These are phyloP conservation scores for Pedicia rivosa DNA, from an alignment of 2,888 invertebrate species.

Conservation along the genomic window DNA sequence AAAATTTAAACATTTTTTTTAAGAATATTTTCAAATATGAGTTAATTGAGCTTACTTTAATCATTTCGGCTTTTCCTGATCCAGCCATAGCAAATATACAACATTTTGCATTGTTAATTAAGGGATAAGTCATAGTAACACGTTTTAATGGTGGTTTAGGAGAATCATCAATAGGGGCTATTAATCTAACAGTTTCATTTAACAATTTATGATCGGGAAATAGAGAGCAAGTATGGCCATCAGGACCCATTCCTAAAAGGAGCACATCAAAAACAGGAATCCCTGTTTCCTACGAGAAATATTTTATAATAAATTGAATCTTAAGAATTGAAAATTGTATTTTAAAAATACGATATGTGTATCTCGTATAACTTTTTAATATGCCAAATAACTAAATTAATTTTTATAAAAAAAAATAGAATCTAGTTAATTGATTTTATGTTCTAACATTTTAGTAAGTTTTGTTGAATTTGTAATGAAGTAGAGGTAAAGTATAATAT, in stretches of 20 bases:
- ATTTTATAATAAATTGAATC: conserved; percentile 33
- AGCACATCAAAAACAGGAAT: conserved; percentile 71
- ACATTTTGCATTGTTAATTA: conserved; percentile 70
- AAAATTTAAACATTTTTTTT: conserved; percentile 26
- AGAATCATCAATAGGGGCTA: conserved; percentile 77
- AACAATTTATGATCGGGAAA: conserved; percentile 70
- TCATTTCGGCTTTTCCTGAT: conserved; percentile 70
- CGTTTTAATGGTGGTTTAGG: conserved; percentile 90
- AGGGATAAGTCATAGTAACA: conserved; percentile 81
- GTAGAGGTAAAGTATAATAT: no score
- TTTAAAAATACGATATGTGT: no score
- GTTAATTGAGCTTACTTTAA: conserved; percentile 71
- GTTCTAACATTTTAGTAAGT: no score
- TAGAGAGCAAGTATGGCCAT: conserved; percentile 94
- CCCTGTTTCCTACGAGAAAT: conserved; percentile 29
- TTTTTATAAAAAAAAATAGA: no score
- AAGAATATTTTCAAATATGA: background rate
- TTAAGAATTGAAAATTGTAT: background rate
- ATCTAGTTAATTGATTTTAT: no score
- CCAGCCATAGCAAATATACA: conserved; percentile 79
- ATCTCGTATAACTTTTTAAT: no score
- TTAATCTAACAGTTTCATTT: conserved; percentile 44
- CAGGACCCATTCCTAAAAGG: conserved; percentile 92
- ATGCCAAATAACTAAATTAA: no score
- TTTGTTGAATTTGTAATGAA: no score